Evolutionary conservation across 2,888 invertebrate species (phyloP).

Genomic region (Pristionchus mayeri): DNA sequence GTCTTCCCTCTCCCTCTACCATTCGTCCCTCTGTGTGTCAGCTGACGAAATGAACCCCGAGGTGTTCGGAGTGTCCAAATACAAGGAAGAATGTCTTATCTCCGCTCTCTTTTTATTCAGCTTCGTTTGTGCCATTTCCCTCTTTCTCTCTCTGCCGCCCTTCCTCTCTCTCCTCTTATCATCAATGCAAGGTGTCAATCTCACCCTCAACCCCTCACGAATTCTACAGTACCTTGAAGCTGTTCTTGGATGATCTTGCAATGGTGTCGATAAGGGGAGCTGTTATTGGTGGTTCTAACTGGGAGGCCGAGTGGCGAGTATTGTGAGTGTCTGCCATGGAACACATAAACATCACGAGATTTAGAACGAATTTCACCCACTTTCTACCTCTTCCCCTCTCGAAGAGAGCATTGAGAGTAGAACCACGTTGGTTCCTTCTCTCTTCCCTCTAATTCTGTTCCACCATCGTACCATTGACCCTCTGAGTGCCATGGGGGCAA

Average conservation of each 20-base stretch:
- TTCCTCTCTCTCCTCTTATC: neutral
- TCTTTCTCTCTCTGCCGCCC: neutral
- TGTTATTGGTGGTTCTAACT: neutral
- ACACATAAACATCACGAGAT: constrained; percentile 39
- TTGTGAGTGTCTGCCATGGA: constrained; percentile 17
- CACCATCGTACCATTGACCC: neutral
- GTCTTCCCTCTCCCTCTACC: constrained; percentile 22
- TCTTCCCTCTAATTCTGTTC: neutral
- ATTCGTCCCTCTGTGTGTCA: constrained; percentile 28
- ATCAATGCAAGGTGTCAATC: constrained; percentile 4
- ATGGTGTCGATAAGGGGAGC: too few relatives aligned
- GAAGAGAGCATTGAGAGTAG: constrained; percentile 2
- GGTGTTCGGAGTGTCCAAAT: constrained; percentile 20
- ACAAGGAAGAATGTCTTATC: constrained; percentile 6
- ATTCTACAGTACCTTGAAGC: constrained; percentile 22
- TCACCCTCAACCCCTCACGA: constrained; percentile 1
- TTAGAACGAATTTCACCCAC: neutral
- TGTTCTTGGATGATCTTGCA: too few relatives aligned
- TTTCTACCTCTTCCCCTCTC: neutral
- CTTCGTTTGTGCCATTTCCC: constrained; percentile 16
- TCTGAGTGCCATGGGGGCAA: neutral
- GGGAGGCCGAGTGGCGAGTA: too few relatives aligned
- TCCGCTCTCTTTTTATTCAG: constrained; percentile 14
- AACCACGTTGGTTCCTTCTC: constrained; percentile 19
- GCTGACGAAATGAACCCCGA: constrained; percentile 35